phyloP scores from a whole-genome alignment of 2,113 vertebrate genomes.

The Pelvicachromis taeniatus region DNA sequence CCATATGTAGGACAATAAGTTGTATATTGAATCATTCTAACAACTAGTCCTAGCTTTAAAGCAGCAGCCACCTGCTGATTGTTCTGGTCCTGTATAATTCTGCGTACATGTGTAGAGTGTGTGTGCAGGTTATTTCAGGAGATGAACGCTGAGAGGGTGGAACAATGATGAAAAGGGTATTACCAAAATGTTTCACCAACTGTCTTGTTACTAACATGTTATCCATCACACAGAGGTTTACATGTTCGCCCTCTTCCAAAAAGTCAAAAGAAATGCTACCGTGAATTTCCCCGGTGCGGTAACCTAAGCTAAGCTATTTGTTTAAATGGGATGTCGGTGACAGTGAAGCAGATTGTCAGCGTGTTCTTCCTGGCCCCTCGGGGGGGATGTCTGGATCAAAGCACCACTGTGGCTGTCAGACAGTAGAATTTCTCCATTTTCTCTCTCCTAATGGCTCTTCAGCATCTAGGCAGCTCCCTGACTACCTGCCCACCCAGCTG shows the following conservation, averaged over 20 bases:
- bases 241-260: neutral
- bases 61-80: neutral
- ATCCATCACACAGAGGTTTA: slow-evolving; percentile 44
- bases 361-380: slow-evolving; percentile 49
- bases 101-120: neutral
- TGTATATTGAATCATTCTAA: neutral
- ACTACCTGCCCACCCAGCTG: slow-evolving; percentile 36
- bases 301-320: slow-evolving; percentile 61
- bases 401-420: slow-evolving; percentile 62
- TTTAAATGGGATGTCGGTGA: slow-evolving; percentile 67
- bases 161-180: neutral
- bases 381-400: slow-evolving; percentile 59
- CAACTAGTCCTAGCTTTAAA: neutral
- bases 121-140: neutral
- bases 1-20: neutral
- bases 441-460: slow-evolving; percentile 56
- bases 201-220: slow-evolving; percentile 1
- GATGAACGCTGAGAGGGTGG: neutral
- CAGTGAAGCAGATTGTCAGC: slow-evolving; percentile 60
- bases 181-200: slow-evolving; percentile 2
- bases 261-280: slow-evolving; percentile 20
- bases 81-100: neutral
- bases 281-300: slow-evolving; percentile 39
- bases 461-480: slow-evolving; percentile 43
- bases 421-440: slow-evolving; percentile 64